Evolutionary conservation across 2,888 invertebrate species (phyloP), one percentile per base, ranked within the genome.

Genomic region (Eilema caniola): DNA sequence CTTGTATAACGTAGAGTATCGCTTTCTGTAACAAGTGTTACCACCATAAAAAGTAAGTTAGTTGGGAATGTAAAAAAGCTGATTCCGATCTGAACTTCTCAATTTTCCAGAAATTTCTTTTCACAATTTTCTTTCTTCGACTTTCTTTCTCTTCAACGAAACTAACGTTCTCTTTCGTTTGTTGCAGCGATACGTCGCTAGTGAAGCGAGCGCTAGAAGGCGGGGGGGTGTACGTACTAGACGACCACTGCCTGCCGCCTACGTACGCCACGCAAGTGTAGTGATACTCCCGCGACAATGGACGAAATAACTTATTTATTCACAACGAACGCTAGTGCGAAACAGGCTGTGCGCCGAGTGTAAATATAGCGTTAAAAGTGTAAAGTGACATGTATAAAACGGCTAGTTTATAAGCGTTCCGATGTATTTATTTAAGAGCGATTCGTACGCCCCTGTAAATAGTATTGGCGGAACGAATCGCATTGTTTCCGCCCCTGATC

Each of bases 251-350:
- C 95, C 94, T 96, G 89, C 97, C 97, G 92, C 97, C 97, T 83
- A 96, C 97, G 89, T 97, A 97, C 90, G 97, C 97, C 86, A 97
- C 97, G 89, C 97, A 97, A 96, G 97, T 97, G 95, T 97, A 97
- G 96, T 96, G 92, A 80, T 75, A 85, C 81, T 76, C 78, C 82
- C 76, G 85, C 88, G 86, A 81, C 86, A 85, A 86, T 89, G 89
- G 89, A 94, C 92, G 59, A 74, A 80, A 86, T 89, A 89, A 90
- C 83, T 92, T 92, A 93, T 92, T 93, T 93, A 93, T 93, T 91
- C 85, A 86, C 88, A 86, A 90, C 90, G 93, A 94, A 95, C 95
- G 94, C 94, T 94, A 84, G 86, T 90, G 95, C 94, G 94, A 93
- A 88, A 85, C 85, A 89, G 95, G 95, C 95, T 95, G 95, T 95